Evolutionary conservation across 2,888 invertebrate species (phyloP).

Genomic region (Tenthredo livida): DNA sequence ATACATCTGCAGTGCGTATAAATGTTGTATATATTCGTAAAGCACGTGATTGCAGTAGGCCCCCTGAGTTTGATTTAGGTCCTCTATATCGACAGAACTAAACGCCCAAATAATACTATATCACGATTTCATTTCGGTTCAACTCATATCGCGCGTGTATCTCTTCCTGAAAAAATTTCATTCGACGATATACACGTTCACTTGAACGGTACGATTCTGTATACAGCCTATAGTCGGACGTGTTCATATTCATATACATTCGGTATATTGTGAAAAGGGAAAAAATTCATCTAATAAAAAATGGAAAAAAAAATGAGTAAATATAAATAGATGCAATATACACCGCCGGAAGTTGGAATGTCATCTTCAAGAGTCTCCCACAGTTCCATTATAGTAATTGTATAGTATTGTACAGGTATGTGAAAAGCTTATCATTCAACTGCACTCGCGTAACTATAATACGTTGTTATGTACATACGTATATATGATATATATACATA

Average conservation of each 20-base stretch:
- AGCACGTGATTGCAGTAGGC: constrained; percentile 26
- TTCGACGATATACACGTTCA: not conserved
- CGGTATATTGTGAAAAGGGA: not conserved
- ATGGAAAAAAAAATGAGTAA: not conserved
- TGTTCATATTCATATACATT: not conserved
- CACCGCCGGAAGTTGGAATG: not conserved
- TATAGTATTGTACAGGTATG: not conserved
- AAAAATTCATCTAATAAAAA: not conserved
- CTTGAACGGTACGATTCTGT: not conserved
- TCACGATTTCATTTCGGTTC: constrained; percentile 14
- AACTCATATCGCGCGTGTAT: not conserved
- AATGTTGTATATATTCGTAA: constrained; percentile 25
- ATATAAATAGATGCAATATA: not conserved
- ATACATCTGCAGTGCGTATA: constrained; percentile 25
- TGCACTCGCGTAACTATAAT: not conserved
- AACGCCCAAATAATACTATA: constrained; percentile 27
- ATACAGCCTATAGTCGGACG: not conserved
- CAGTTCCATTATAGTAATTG: not conserved
- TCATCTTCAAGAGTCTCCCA: not conserved
- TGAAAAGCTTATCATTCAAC: not conserved
- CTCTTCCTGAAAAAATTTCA: not conserved
- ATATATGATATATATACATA: not conserved
- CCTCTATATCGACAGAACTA: constrained; percentile 20
- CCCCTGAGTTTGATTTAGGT: constrained; percentile 28
- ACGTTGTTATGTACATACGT: not conserved